Base-by-base conservation (phyloP, 2,888 invertebrate genomes). In the Oxytorus armatus region DNA sequence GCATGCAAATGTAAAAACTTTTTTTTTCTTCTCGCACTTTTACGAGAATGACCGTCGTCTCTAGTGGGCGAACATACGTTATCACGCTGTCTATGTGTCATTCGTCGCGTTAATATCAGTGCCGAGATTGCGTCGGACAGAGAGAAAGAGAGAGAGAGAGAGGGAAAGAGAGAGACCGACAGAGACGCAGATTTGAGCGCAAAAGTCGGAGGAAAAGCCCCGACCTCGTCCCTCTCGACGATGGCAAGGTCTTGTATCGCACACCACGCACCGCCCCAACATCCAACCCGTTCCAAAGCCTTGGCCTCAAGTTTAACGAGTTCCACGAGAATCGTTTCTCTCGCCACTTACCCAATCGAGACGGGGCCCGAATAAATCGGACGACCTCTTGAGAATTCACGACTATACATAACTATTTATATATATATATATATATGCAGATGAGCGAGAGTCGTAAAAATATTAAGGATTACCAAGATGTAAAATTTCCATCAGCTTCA, bases 281-380 rank as follows among this genome's bases (percentile, higher is more conserved):
- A 57, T 73, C 25, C 39, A 16, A 25, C 36, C n/a, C n/a, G 14
- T 10, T 3, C 14, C 16, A 29, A 33, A 77, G 63, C 78, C 72
- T 79, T 76, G 75, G 72, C 79, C 69, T 68, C 77, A 74, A 74
- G 79, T 82, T 79, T 79, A 79, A 82, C 77, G 82, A 72, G 74
- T 80, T 77, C 79, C 74, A 36, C 66, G 69, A 79, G 77, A 82
- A 79, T 74, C 66, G 73, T 74, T 79, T 66, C 69, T 61, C 66
- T 74, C 70, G 63, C 65, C 73, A 77, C 74, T 73, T 79, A 76
- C 70, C 73, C 76, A 79, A 72, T 74, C 69, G 79, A 51, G 73
- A 61, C 73, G 57, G 39, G 66, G 57, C 66, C 78, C 78, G 73
- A 82, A 73, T 76, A 78, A 79, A 68, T 79, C 74, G 44, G 70